Percentiles rank a stretch among this genome's conserved stretches.
These are phyloP conservation scores for Pristiophorus japonicus DNA, from an alignment of 2,113 vertebrate genomes.

Conservation along the genomic window DNA sequence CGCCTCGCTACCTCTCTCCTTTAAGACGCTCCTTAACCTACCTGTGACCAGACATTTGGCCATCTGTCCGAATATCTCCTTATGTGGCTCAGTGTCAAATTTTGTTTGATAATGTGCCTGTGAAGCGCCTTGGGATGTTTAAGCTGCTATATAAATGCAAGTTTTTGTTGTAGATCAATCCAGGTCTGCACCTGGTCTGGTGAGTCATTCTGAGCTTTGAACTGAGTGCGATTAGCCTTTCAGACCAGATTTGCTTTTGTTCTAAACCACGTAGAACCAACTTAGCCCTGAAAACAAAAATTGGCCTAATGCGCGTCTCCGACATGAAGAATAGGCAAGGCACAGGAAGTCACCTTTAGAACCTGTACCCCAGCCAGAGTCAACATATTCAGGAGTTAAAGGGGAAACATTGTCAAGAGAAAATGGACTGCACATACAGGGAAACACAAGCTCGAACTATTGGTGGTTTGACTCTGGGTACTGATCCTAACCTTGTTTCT, in stretches of 20 bases:
- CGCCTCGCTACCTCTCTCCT: not conserved
- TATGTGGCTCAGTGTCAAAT: not conserved
- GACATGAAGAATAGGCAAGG: not conserved
- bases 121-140: not conserved
- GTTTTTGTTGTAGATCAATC: not conserved
- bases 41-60: not conserved
- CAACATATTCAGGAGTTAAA: not conserved
- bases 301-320: not conserved
- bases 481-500: not conserved
- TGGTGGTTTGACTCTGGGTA: not conserved
- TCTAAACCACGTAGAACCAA: not conserved
- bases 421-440: not conserved
- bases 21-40: not conserved
- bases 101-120: not conserved
- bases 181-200: not conserved
- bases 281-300: not conserved
- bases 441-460: not conserved
- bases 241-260: not conserved
- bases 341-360: not conserved
- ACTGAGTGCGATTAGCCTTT: not conserved
- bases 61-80: not conserved
- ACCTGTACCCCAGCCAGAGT: not conserved
- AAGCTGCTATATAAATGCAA: not conserved
- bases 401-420: not conserved
- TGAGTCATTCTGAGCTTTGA: not conserved